These are phyloP conservation scores for Lycaon pictus DNA, from an alignment of 2,113 vertebrate genomes.

Conservation along the genomic window DNA sequence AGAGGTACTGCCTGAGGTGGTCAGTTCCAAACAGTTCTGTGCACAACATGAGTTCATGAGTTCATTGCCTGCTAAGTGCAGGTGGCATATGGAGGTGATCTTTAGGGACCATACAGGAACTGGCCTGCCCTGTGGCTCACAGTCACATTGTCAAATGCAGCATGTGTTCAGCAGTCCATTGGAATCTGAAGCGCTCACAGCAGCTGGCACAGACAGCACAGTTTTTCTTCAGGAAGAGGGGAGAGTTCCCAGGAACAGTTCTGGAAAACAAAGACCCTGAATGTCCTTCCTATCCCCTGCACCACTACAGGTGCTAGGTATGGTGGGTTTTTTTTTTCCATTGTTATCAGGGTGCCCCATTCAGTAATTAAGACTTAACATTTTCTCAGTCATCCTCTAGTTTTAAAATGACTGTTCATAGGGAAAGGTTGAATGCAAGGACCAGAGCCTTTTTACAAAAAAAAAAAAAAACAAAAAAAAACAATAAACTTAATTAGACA, in stretches of 20 bases:
- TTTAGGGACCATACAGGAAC: background rate
- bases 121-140: background rate
- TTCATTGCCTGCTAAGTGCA: background rate
- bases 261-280: background rate
- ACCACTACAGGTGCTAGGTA: background rate
- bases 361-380: background rate
- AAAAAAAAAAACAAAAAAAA: background rate
- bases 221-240: background rate
- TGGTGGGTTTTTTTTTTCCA: background rate
- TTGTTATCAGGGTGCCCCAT: background rate
- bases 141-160: background rate
- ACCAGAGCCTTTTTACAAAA: background rate
- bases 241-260: background rate
- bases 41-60: background rate
- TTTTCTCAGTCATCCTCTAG: background rate
- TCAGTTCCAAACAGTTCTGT: background rate
- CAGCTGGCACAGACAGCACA: background rate
- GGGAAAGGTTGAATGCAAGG: background rate
- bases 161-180: background rate
- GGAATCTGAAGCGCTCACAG: background rate
- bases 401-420: background rate
- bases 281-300: background rate
- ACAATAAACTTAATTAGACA: background rate
- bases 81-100: background rate
- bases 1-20: background rate